Conservation (phyloP, 2,113 vertebrate genomes). For the Ibidorhyncha struthersii region DNA sequence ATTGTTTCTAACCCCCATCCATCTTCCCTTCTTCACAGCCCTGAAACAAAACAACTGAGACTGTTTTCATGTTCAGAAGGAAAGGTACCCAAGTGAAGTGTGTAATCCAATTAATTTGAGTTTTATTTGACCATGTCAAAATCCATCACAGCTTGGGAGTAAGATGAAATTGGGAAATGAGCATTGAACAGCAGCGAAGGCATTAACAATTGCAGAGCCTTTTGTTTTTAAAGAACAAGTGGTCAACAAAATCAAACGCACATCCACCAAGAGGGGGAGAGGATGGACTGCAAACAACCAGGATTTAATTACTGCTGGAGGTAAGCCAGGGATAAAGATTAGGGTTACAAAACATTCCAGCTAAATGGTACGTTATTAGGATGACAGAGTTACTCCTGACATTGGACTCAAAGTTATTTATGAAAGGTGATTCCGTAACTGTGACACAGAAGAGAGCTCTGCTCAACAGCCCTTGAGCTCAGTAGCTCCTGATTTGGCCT, state of each 20-base stretch:
- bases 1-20: not conserved
- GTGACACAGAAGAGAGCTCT: not conserved
- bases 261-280: not conserved
- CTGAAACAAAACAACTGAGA: conserved; percentile 21
- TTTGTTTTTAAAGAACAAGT: not conserved
- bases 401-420: not conserved
- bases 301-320: conserved; percentile 19
- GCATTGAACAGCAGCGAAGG: not conserved
- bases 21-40: not conserved
- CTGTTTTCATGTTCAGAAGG: conserved; percentile 33
- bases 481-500: not conserved
- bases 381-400: not conserved
- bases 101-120: conserved; percentile 68
- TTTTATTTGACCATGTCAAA: conserved; percentile 64
- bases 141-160: conserved; percentile 1
- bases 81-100: conserved; percentile 61
- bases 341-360: conserved; percentile 1
- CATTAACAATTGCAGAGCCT: conserved; percentile 14
- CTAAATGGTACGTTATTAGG: not conserved
- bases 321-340: not conserved
- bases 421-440: not conserved
- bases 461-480: not conserved
- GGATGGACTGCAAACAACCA: not conserved
- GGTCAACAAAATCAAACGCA: conserved; percentile 2
- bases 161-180: conserved; percentile 29